Evolutionary conservation across 2,797 vertebrate genomes (phyloP).

Genomic region (Sylvia borin): DNA sequence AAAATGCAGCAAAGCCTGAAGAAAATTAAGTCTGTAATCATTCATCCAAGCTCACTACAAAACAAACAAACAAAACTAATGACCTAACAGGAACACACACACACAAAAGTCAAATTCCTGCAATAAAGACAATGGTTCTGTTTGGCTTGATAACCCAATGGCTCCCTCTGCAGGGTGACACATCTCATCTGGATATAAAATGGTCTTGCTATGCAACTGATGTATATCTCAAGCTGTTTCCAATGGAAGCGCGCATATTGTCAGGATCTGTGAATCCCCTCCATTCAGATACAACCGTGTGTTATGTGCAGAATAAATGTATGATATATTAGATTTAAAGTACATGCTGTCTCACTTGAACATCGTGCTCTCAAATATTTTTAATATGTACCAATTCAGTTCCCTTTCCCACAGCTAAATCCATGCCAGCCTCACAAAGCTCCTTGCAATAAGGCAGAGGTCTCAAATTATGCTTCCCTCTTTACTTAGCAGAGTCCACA

Average conservation of each 20-base stretch:
- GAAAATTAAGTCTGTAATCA: background rate
- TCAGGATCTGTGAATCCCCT: background rate
- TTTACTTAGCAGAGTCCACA: background rate
- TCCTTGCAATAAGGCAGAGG: background rate
- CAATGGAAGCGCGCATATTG: background rate
- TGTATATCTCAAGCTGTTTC: background rate
- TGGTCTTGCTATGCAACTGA: background rate
- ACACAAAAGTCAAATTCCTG: background rate
- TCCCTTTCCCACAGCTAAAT: background rate
- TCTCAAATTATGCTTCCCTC: background rate
- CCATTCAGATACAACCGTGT: background rate
- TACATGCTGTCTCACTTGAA: background rate
- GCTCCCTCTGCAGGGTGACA: constrained; percentile 51
- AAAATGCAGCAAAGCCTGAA: background rate
- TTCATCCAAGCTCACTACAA: background rate
- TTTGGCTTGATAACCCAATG: background rate
- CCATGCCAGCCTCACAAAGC: background rate
- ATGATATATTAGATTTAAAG: background rate
- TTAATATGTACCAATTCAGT: background rate
- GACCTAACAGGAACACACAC: background rate
- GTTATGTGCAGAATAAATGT: background rate
- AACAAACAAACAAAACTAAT: background rate
- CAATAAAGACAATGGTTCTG: background rate
- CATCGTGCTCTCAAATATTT: background rate
- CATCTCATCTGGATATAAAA: background rate